Percentiles rank a stretch among this genome's conserved stretches.
phyloP scores from a whole-genome alignment of 2,113 vertebrate genomes.

The Crypturellus undulatus region DNA sequence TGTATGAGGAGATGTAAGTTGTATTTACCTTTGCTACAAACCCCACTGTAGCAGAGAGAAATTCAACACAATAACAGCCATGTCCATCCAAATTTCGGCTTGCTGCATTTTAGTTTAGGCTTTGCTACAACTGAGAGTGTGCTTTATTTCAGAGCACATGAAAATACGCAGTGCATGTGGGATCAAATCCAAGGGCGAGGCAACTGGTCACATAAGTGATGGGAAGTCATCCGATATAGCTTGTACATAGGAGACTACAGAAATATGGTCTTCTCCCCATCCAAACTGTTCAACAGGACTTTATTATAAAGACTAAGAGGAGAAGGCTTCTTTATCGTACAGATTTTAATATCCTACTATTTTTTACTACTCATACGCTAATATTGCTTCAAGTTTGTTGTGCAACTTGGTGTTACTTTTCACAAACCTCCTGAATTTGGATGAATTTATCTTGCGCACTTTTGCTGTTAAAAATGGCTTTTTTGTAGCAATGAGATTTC shows the following conservation, averaged over 20 bases:
- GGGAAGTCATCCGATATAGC: not conserved
- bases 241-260: not conserved
- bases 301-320: not conserved
- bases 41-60: not conserved
- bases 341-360: not conserved
- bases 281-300: not conserved
- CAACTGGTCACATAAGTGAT: not conserved
- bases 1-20: not conserved
- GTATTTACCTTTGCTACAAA: not conserved
- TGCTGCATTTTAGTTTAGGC: not conserved
- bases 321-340: not conserved
- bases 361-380: not conserved
- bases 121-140: not conserved
- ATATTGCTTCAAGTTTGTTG: not conserved
- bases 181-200: not conserved
- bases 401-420: not conserved
- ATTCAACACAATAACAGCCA: not conserved
- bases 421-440: not conserved
- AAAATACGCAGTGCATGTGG: not conserved
- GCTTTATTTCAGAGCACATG: not conserved
- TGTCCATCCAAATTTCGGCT: not conserved
- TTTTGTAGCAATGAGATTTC: not conserved
- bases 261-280: not conserved
- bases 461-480: not conserved
- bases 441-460: not conserved